A percentile compares a stretch with the other conserved stretches of the same genome.
Evolutionary conservation across 1,140 invertebrate genomes (phyloP).

Genomic region (Leucophenga varia): DNA sequence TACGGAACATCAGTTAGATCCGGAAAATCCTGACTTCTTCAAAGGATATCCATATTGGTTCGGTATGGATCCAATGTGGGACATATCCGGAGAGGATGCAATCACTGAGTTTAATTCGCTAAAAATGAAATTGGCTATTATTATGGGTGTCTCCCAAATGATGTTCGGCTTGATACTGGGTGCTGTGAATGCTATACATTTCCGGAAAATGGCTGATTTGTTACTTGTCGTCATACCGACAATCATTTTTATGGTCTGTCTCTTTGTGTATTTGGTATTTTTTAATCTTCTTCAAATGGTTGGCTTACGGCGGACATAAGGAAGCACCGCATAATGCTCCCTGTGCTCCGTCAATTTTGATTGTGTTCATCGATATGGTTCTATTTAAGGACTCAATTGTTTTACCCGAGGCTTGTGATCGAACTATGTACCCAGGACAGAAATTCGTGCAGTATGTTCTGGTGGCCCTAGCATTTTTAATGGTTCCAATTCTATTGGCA

Average conservation of each 20-base stretch:
- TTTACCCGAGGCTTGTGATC: constrained; percentile 60
- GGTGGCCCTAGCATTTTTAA: constrained; percentile 67
- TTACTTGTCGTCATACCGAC: constrained; percentile 91
- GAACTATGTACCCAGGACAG: constrained; percentile 66
- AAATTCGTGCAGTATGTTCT: constrained; percentile 65
- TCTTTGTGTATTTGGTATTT: constrained; percentile 92
- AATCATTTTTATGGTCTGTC: constrained; percentile 80
- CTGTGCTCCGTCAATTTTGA: constrained; percentile 77
- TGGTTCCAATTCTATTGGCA: constrained; percentile 80
- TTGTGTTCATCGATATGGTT: constrained; percentile 83
- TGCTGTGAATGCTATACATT: constrained; percentile 87
- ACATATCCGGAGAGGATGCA: constrained; percentile 86
- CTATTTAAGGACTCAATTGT: constrained; percentile 58
- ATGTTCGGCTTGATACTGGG: constrained; percentile 88
- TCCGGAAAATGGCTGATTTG: constrained; percentile 75
- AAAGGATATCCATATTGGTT: constrained; percentile 51
- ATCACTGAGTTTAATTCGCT: constrained; percentile 95
- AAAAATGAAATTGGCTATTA: constrained; percentile 98
- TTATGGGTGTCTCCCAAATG: constrained; percentile 95
- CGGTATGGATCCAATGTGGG: constrained; percentile 78
- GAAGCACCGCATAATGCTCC: constrained; percentile 58
- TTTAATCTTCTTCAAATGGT: constrained; percentile 93
- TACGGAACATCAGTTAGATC: constrained; percentile 66
- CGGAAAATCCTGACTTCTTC: constrained; percentile 70
- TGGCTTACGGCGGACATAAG: constrained; percentile 90